phyloP scores from a whole-genome alignment of 2,888 invertebrate genomes.

The Eilema depressum region DNA sequence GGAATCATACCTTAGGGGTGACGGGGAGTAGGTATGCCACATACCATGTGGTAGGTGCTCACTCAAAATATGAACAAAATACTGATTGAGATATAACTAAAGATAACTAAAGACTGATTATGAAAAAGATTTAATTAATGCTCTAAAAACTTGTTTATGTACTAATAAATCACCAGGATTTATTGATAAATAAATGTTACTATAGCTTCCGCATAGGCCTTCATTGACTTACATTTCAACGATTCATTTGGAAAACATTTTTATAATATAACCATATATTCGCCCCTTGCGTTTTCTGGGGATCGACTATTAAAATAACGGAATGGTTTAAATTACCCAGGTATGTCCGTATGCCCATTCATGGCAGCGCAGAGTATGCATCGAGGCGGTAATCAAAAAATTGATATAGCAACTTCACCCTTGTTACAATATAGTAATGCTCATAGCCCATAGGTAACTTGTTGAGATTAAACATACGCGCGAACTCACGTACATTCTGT shows the following conservation, averaged over 20 bases:
- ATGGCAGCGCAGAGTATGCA: too few relatives aligned
- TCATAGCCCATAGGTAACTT: too few relatives aligned
- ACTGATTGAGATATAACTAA: too few relatives aligned
- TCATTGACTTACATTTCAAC: not conserved
- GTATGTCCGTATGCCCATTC: too few relatives aligned
- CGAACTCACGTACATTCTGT: not conserved
- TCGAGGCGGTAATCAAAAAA: not conserved
- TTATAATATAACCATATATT: too few relatives aligned
- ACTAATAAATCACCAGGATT: too few relatives aligned
- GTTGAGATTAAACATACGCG: not conserved
- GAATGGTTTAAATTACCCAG: too few relatives aligned
- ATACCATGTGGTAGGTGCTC: not conserved
- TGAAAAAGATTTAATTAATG: too few relatives aligned
- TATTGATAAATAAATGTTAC: not conserved
- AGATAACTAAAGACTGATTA: not conserved
- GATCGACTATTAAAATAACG: not conserved
- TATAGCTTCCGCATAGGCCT: not conserved
- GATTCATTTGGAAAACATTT: too few relatives aligned
- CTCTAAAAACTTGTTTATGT: not conserved
- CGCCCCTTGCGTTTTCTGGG: too few relatives aligned
- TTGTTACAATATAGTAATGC: not conserved
- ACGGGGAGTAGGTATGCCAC: not conserved
- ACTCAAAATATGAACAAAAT: not conserved
- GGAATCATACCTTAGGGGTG: too few relatives aligned
- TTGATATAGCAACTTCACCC: not conserved